A percentile compares a stretch with the other conserved stretches of the same genome.
phyloP scores from a whole-genome alignment of 2,113 vertebrate genomes.

The Lepus americanus region DNA sequence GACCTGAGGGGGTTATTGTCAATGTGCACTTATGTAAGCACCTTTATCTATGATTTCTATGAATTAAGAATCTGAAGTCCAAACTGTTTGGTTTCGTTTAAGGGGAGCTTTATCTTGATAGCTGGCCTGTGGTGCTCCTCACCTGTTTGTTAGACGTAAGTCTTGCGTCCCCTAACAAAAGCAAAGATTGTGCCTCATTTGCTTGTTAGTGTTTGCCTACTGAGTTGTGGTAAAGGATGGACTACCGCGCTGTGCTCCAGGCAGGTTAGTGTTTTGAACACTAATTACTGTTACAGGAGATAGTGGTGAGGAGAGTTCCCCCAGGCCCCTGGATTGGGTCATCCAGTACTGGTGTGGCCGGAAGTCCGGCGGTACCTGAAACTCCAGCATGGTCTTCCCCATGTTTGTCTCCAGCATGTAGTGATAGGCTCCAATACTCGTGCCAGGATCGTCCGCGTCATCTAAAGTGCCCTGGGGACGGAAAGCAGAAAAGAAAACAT shows the following conservation, averaged over 20 bases:
- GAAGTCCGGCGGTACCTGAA: conserved; percentile 89
- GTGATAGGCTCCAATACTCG: conserved; percentile 93
- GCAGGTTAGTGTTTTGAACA: background rate
- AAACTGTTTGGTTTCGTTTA: background rate
- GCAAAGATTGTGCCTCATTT: background rate
- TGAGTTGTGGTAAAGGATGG: background rate
- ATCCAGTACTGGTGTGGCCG: background rate
- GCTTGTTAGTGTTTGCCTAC: background rate
- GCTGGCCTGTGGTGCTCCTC: background rate
- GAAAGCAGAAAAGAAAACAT: conserved; percentile 22
- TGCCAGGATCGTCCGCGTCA: conserved; percentile 92
- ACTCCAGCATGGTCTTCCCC: conserved; percentile 95
- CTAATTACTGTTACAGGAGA: background rate
- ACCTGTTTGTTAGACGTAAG: background rate
- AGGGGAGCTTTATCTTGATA: background rate
- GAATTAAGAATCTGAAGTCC: conserved; percentile 18
- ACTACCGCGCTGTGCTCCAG: background rate
- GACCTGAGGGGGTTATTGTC: background rate
- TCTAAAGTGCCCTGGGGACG: conserved; percentile 89
- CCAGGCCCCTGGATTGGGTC: background rate
- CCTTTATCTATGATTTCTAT: background rate
- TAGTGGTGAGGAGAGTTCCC: background rate
- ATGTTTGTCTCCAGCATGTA: conserved; percentile 92
- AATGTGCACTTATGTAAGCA: background rate
- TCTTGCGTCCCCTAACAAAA: background rate